Evolutionary conservation across 2,113 vertebrate species (phyloP).

Genomic region (Prunella fulvescens): DNA sequence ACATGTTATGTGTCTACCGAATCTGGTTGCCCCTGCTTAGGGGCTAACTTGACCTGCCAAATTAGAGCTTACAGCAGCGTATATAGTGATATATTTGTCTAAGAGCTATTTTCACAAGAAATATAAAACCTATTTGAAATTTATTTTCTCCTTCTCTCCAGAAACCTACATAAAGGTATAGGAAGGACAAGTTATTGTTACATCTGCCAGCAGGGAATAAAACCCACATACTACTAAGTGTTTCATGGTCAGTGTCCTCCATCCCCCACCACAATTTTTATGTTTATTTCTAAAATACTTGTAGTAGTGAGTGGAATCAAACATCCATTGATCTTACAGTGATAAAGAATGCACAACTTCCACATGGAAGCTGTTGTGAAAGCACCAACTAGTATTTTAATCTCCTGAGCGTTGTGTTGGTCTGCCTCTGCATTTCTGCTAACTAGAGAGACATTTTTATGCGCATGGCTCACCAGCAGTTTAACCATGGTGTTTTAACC

Average conservation of each 20-base stretch:
- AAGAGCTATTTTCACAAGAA: neutral
- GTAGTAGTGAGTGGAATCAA: neutral
- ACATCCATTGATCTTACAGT: neutral
- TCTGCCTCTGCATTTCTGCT: neutral
- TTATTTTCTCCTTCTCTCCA: neutral
- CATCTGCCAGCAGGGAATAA: neutral
- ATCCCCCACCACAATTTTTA: neutral
- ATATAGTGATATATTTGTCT: neutral
- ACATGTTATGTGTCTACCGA: neutral
- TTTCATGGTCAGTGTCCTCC: neutral
- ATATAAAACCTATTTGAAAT: neutral
- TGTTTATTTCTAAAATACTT: neutral
- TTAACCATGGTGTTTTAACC: neutral
- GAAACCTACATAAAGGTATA: neutral
- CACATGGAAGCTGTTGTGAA: neutral
- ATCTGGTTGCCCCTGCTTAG: neutral
- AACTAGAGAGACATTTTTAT: neutral
- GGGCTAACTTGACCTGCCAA: neutral
- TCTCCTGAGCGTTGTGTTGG: neutral
- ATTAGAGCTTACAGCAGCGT: neutral
- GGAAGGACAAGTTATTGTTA: neutral
- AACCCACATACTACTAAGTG: neutral
- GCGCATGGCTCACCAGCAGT: neutral
- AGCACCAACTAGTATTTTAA: neutral
- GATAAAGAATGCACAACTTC: neutral